A percentile compares a stretch with the other conserved stretches of the same genome.
These are phyloP conservation scores for Bellardia bayeri DNA, from an alignment of 2,888 invertebrate genomes.

Conservation along the genomic window DNA sequence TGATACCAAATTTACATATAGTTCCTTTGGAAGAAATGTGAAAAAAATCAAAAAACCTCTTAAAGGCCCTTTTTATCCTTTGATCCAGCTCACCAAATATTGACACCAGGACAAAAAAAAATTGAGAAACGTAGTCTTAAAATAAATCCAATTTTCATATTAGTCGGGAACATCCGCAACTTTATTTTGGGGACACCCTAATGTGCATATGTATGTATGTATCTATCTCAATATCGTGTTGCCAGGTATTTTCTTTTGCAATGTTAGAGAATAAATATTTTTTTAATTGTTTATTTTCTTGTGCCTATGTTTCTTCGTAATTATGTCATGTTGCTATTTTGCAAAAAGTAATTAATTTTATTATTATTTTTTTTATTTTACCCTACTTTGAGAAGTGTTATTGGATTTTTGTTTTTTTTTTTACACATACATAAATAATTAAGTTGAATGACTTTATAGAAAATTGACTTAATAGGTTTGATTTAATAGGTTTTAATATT, in stretches of 20 bases:
- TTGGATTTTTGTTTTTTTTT: constrained; percentile 12
- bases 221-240: constrained; percentile 10
- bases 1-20: too few relatives aligned
- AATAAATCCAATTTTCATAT: too few relatives aligned
- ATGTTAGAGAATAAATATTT: constrained; percentile 10
- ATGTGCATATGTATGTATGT: too few relatives aligned
- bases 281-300: not conserved
- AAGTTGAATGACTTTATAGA: constrained; percentile 28
- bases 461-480: not conserved
- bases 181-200: too few relatives aligned
- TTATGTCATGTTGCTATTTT: constrained; percentile 46
- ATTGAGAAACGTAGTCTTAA: too few relatives aligned
- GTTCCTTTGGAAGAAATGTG: too few relatives aligned
- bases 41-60: too few relatives aligned
- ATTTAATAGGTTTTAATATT: not conserved
- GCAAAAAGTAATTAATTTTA: constrained; percentile 18
- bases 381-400: constrained; percentile 8
- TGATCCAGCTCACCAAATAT: too few relatives aligned
- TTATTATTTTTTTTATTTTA: constrained; percentile 9
- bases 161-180: too few relatives aligned
- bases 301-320: constrained; percentile 20
- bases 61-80: too few relatives aligned
- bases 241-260: constrained; percentile 35
- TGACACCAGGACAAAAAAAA: too few relatives aligned
- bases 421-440: not conserved